A percentile compares a stretch with the other conserved stretches of the same genome.
These are phyloP conservation scores for Nemopilema nomurai DNA, from an alignment of 30 jellyfish, hydroid and myxozoan genomes.

Conservation along the genomic window DNA sequence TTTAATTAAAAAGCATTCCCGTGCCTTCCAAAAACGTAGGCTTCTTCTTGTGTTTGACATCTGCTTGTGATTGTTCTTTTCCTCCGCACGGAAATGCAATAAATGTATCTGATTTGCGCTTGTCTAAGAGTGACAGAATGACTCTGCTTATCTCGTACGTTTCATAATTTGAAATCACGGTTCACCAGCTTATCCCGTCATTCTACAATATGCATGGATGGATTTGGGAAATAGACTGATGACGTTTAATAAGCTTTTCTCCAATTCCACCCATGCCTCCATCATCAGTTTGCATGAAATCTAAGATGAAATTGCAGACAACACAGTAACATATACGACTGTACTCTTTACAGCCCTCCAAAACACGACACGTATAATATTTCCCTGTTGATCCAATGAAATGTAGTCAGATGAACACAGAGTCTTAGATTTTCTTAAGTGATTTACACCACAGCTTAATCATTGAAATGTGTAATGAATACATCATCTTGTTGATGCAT, in stretches of 20 bases:
- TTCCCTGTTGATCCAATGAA: no score
- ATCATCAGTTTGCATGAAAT: not conserved
- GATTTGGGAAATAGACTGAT: not conserved
- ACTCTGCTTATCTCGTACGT: not conserved
- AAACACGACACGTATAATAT: no score
- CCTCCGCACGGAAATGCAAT: not conserved
- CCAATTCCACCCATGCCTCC: not conserved
- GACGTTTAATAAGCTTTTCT: not conserved
- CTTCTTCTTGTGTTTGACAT: not conserved
- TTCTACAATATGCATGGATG: not conserved
- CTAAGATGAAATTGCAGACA: not conserved
- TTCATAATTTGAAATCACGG: not conserved
- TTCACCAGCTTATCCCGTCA: not conserved
- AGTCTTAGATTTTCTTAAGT: no score
- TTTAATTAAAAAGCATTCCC: not conserved
- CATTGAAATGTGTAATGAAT: no score
- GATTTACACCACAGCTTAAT: no score
- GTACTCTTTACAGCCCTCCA: not conserved
- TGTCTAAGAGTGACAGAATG: not conserved
- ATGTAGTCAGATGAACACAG: no score
- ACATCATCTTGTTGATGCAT: no score
- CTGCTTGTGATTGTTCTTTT: no score
- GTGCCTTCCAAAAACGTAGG: not conserved
- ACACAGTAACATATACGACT: not conserved
- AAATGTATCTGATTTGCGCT: not conserved